A percentile compares a stretch with the other conserved stretches of the same genome.
These are phyloP conservation scores for Amorpha juglandis DNA, from an alignment of 2,888 invertebrate species.

Conservation along the genomic window DNA sequence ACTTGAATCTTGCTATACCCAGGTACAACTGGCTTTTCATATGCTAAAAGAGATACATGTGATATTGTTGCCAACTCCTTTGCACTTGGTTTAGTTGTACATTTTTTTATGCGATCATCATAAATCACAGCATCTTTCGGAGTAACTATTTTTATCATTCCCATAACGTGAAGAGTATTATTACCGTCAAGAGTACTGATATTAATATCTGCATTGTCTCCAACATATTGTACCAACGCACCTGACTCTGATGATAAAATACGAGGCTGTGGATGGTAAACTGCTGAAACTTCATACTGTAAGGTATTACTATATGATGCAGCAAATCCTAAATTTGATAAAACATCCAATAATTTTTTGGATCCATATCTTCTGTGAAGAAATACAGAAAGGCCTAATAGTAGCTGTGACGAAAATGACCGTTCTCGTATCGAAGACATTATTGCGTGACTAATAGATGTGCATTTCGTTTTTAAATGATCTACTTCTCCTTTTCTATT, in stretches of 20 bases:
- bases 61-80: constrained; percentile 45
- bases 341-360: constrained; percentile 10
- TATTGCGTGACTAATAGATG: constrained; percentile 34
- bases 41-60: constrained; percentile 44
- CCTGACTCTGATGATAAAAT: background rate
- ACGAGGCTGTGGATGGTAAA: background rate
- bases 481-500: constrained; percentile 33
- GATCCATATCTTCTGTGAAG: constrained; percentile 13
- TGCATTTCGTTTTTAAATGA: constrained; percentile 37
- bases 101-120: no score
- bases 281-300: background rate
- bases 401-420: no score
- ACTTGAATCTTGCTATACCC: no score
- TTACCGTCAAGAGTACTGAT: background rate
- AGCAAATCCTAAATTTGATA: constrained; percentile 20
- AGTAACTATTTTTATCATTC: background rate
- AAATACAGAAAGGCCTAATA: constrained; percentile 44
- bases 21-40: no score
- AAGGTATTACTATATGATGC: constrained; percentile 17
- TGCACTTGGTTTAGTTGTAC: no score
- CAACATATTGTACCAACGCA: background rate
- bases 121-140: background rate
- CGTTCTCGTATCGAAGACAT: no score
- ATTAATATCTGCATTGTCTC: constrained; percentile 16
- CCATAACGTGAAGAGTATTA: constrained; percentile 6